A percentile compares a stretch with the other conserved stretches of the same genome.
Conservation (phyloP, 2,888 invertebrate genomes). For the Eurytoma adleriae region DNA sequence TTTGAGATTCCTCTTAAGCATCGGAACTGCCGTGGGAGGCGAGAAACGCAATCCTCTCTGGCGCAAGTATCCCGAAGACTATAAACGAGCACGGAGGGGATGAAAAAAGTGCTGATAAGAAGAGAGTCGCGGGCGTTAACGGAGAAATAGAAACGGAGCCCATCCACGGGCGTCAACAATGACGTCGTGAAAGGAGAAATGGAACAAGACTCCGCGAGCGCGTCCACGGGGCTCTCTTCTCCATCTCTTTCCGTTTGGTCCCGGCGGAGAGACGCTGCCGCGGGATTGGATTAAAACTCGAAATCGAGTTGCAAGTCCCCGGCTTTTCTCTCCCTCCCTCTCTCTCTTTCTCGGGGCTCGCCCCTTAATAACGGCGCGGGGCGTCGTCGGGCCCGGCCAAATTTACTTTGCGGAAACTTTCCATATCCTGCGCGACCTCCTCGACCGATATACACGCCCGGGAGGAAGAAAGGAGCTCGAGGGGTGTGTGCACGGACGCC, state of each 20-base stretch:
- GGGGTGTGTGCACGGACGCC: not conserved
- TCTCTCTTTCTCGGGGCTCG: no score
- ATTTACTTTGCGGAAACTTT: conserved; percentile 50
- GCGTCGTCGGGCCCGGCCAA: not conserved
- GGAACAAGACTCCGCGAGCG: not conserved
- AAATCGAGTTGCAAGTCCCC: conserved; percentile 34
- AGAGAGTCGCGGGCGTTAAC: not conserved
- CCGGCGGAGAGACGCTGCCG: not conserved
- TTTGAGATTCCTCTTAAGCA: no score
- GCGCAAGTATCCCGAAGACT: no score
- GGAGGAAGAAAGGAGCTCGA: not conserved
- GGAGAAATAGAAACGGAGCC: conserved; percentile 13
- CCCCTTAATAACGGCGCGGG: not conserved
- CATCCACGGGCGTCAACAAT: conserved; percentile 19
- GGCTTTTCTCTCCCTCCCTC: conserved; percentile 15
- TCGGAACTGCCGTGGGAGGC: no score
- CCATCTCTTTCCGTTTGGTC: not conserved
- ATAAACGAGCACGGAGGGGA: no score
- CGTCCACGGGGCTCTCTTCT: not conserved
- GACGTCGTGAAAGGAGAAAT: conserved; percentile 4
- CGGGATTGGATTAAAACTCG: conserved; percentile 33
- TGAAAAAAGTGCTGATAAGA: no score
- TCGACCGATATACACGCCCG: not conserved
- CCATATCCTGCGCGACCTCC: conserved; percentile 21
- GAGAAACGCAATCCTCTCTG: no score